Evolutionary conservation across 2,113 vertebrate genomes (phyloP).

Genomic region (Trogon melanurus): DNA sequence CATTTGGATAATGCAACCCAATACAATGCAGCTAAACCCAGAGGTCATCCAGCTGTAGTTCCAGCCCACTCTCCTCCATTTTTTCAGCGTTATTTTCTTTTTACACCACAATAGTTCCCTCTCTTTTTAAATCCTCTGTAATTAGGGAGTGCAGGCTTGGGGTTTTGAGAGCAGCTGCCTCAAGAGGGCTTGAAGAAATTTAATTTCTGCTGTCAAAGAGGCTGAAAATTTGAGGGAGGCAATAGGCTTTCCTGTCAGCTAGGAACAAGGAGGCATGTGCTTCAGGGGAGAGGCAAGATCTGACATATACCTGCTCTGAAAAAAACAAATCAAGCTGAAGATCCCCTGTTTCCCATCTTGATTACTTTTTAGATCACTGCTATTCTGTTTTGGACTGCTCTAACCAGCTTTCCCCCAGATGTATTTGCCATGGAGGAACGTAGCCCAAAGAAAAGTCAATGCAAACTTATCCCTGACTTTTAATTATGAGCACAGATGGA

Average conservation of each 20-base stretch:
- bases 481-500: not conserved
- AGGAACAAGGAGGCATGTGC: not conserved
- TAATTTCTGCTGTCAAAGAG: not conserved
- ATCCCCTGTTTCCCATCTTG: not conserved
- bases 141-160: not conserved
- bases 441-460: not conserved
- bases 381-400: not conserved
- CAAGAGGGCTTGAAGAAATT: not conserved
- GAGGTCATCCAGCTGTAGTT: not conserved
- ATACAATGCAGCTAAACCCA: not conserved
- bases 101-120: not conserved
- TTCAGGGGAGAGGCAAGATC: not conserved
- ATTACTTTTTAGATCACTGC: not conserved
- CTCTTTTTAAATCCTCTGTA: not conserved
- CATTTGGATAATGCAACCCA: not conserved
- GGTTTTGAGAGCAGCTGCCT: not conserved
- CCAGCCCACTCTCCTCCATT: not conserved
- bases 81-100: not conserved
- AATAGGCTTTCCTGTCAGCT: not conserved
- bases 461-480: not conserved
- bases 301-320: not conserved
- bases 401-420: not conserved
- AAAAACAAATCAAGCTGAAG: not conserved
- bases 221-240: not conserved
- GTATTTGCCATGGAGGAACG: not conserved